These are phyloP conservation scores for Eulemur coronatus DNA, from an alignment of 2,797 vertebrate genomes.

Conservation along the genomic window DNA sequence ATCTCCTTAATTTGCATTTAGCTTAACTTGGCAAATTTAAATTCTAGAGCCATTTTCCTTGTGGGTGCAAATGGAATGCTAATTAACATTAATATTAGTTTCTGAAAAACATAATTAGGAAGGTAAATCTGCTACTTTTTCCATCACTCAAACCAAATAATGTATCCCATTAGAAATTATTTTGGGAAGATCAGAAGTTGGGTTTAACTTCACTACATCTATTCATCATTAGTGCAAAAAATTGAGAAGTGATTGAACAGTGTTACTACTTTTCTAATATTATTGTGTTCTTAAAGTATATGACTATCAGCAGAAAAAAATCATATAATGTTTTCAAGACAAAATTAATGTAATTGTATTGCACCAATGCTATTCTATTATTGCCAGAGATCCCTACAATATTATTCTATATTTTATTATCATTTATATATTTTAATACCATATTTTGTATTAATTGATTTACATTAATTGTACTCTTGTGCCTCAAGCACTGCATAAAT, in stretches of 20 bases:
- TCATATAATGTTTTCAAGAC: background rate
- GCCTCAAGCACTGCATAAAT: background rate
- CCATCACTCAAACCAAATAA: slow-evolving; percentile 28
- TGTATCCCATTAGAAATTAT: slow-evolving; percentile 6
- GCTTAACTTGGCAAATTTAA: slow-evolving; percentile 56
- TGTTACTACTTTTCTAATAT: slow-evolving; percentile 6
- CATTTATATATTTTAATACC: slow-evolving; percentile 33
- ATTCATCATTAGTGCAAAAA: background rate
- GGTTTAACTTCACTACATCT: background rate
- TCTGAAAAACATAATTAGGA: slow-evolving; percentile 60
- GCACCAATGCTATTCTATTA: background rate
- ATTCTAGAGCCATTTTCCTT: slow-evolving; percentile 48
- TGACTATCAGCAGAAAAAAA: background rate
- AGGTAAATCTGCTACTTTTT: slow-evolving; percentile 52
- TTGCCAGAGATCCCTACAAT: background rate
- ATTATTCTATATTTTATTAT: slow-evolving; percentile 31
- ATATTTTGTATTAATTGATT: slow-evolving; percentile 40
- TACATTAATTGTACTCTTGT: background rate
- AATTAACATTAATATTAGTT: slow-evolving; percentile 63
- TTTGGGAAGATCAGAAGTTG: slow-evolving; percentile 20
- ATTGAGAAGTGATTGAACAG: background rate
- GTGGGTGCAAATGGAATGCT: slow-evolving; percentile 42
- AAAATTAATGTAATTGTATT: slow-evolving; percentile 26
- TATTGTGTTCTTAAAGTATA: background rate
- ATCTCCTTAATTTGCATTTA: slow-evolving; percentile 21